A percentile compares a stretch with the other conserved stretches of the same genome.
phyloP scores from a whole-genome alignment of 1,140 invertebrate genomes.

The Drosophila setifemur region DNA sequence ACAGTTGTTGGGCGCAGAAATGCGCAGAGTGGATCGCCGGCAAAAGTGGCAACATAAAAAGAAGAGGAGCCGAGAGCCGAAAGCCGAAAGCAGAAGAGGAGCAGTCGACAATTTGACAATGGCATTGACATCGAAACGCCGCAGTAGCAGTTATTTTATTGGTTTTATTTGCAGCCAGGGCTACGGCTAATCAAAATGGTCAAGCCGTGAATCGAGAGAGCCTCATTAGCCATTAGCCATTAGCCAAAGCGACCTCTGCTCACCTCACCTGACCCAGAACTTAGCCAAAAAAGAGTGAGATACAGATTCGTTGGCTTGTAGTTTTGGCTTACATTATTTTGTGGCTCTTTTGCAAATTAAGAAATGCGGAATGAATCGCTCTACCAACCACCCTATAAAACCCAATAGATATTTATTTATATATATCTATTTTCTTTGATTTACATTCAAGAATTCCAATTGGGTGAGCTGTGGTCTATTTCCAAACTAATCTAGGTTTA shows the following conservation, averaged over 20 bases:
- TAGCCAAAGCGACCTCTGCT: background rate
- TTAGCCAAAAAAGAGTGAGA: too few relatives aligned
- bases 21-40: background rate
- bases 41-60: background rate
- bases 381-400: too few relatives aligned
- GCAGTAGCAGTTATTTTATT: constrained; percentile 9
- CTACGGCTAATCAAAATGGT: constrained; percentile 2
- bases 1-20: constrained; percentile 51
- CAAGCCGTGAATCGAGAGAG: background rate
- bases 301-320: too few relatives aligned
- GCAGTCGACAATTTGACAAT: constrained; percentile 37
- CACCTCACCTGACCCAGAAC: too few relatives aligned
- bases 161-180: constrained; percentile 20
- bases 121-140: constrained; percentile 69
- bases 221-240: background rate
- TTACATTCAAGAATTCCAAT: too few relatives aligned
- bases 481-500: too few relatives aligned
- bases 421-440: too few relatives aligned
- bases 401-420: too few relatives aligned
- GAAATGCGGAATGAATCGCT: too few relatives aligned
- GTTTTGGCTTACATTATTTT: too few relatives aligned
- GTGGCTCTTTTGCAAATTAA: too few relatives aligned
- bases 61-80: background rate
- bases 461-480: too few relatives aligned
- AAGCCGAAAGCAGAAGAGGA: constrained; percentile 1